Percentiles rank a stretch among this genome's conserved stretches.
Conservation (phyloP, 2,797 vertebrate species). For the Anolis apletophallus region DNA sequence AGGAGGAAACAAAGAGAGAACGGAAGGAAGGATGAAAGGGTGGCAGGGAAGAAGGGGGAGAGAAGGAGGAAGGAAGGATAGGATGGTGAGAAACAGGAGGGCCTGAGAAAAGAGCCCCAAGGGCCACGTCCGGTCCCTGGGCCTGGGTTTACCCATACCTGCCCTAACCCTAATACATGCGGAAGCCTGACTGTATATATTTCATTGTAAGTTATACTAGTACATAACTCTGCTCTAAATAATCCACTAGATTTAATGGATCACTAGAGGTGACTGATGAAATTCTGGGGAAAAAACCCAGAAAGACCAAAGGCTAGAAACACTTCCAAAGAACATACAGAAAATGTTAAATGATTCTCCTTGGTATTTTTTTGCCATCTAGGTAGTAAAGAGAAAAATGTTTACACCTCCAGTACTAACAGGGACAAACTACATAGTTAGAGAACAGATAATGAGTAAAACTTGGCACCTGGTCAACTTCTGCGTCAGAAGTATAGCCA, state of each 20-base stretch:
- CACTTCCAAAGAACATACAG: constrained; percentile 40
- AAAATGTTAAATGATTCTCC: constrained; percentile 51
- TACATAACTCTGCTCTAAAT: background rate
- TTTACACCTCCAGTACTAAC: background rate
- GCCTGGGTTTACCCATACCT: too few species aligned
- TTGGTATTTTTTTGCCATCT: background rate
- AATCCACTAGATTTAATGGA: background rate
- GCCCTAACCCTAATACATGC: too few species aligned
- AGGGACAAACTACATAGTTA: constrained; percentile 64
- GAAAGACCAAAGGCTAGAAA: background rate
- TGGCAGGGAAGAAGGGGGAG: too few species aligned
- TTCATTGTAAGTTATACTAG: background rate
- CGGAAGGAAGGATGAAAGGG: too few species aligned
- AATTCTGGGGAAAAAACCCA: background rate
- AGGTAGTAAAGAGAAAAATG: background rate
- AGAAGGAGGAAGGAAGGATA: too few species aligned
- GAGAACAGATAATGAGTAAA: constrained; percentile 78
- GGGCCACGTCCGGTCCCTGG: too few species aligned
- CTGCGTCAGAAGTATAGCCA: constrained; percentile 88
- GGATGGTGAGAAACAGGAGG: too few species aligned
- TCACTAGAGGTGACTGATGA: background rate
- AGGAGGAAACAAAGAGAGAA: too few species aligned
- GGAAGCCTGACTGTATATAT: too few species aligned
- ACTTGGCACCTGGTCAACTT: constrained; percentile 94
- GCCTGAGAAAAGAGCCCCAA: too few species aligned